These are phyloP conservation scores for Furcula furcula DNA, from an alignment of 2,888 invertebrate species.

Conservation along the genomic window DNA sequence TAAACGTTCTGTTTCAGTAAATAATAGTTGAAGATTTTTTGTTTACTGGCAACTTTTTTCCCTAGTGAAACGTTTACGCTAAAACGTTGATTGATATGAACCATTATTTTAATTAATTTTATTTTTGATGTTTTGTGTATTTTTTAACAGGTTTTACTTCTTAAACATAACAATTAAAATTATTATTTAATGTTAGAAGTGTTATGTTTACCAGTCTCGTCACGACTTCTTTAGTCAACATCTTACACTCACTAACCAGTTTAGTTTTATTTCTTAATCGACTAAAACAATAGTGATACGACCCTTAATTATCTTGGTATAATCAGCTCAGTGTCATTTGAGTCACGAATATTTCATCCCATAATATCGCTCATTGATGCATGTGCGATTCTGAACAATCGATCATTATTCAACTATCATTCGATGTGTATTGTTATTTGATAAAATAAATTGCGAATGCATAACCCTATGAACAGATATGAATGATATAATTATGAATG, in stretches of 20 bases:
- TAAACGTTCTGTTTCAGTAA: background rate
- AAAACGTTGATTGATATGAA: too few species aligned
- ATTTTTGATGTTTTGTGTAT: too few species aligned
- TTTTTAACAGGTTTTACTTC: too few species aligned
- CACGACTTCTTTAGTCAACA: slow-evolving; percentile 7
- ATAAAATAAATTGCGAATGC: slow-evolving; percentile 34
- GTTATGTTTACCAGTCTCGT: too few species aligned
- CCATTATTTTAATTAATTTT: too few species aligned
- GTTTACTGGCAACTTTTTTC: too few species aligned
- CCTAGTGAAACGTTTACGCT: too few species aligned
- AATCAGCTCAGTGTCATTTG: slow-evolving; percentile 44
- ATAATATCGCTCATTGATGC: slow-evolving; percentile 22
- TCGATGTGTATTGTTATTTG: slow-evolving; percentile 41
- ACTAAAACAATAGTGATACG: slow-evolving; percentile 25
- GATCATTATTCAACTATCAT: slow-evolving; percentile 44
- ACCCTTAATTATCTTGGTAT: slow-evolving; percentile 23
- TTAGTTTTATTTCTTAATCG: slow-evolving; percentile 24
- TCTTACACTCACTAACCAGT: slow-evolving; percentile 11
- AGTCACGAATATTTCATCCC: slow-evolving; percentile 43
- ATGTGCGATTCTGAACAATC: slow-evolving; percentile 41
- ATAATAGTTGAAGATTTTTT: background rate
- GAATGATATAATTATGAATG: background rate
- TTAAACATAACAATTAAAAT: too few species aligned
- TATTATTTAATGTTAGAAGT: too few species aligned
- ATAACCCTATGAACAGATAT: slow-evolving; percentile 9